Evolutionary conservation across 2,113 vertebrate genomes (phyloP).

Genomic region (Oplegnathus fasciatus): DNA sequence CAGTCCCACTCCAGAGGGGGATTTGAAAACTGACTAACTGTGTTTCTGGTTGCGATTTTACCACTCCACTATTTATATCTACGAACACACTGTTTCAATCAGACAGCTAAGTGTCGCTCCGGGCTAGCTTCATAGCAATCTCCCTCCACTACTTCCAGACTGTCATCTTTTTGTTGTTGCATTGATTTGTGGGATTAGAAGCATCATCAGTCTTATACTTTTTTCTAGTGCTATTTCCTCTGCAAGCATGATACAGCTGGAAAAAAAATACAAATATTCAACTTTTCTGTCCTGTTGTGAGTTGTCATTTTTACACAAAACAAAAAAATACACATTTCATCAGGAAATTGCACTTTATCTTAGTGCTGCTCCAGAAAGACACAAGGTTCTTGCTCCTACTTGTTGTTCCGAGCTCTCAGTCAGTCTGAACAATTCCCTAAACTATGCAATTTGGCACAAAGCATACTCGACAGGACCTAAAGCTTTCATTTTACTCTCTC

Average conservation of each 20-base stretch:
- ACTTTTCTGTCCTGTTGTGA: background rate
- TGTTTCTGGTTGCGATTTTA: slow-evolving; percentile 48
- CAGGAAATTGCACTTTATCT: background rate
- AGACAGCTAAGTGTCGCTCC: slow-evolving; percentile 66
- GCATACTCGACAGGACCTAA: slow-evolving; percentile 12
- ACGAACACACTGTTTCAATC: slow-evolving; percentile 48
- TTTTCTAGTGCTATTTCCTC: slow-evolving; percentile 18
- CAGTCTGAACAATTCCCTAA: slow-evolving; percentile 26
- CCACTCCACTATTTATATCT: slow-evolving; percentile 72
- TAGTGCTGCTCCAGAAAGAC: background rate
- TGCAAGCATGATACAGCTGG: background rate
- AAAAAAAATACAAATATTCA: background rate
- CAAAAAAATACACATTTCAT: background rate
- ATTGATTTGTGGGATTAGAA: slow-evolving; percentile 53
- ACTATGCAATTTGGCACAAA: slow-evolving; percentile 32
- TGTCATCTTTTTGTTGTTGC: slow-evolving; percentile 42
- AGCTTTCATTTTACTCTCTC: slow-evolving; percentile 49
- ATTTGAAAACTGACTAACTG: slow-evolving; percentile 41
- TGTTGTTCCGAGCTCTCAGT: background rate
- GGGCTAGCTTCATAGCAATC: slow-evolving; percentile 61
- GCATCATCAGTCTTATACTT: slow-evolving; percentile 31
- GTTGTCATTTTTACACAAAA: background rate
- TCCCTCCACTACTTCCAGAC: slow-evolving; percentile 42
- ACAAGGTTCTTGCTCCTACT: background rate
- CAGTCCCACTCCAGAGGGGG: slow-evolving; percentile 45